phyloP scores from a whole-genome alignment of 2,113 vertebrate genomes.

The Suncus etruscus region DNA sequence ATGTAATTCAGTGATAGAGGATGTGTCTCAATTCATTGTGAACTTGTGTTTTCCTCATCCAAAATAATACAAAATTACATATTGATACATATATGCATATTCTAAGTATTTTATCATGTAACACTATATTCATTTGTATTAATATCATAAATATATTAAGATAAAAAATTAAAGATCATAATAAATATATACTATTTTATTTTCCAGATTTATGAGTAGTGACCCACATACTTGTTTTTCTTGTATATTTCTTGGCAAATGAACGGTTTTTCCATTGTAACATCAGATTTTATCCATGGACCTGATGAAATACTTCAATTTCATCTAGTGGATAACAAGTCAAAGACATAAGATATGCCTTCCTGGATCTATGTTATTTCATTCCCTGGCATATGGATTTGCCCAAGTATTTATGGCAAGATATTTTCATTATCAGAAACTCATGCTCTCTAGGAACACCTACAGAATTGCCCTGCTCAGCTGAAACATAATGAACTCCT shows the following conservation, averaged over 20 bases:
- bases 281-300: constrained; percentile 35
- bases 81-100: neutral
- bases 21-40: no score
- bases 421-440: constrained; percentile 61
- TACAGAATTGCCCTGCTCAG: constrained; percentile 66
- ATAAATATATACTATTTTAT: neutral
- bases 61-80: neutral
- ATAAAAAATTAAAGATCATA: constrained; percentile 24
- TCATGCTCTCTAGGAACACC: constrained; percentile 47
- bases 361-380: neutral
- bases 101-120: no score
- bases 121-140: constrained; percentile 25
- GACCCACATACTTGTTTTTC: no score
- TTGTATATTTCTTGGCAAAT: constrained; percentile 23
- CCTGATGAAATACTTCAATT: constrained; percentile 7
- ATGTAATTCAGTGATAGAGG: no score
- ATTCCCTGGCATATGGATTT: neutral
- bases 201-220: neutral
- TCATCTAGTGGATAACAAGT: no score
- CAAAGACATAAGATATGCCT: neutral
- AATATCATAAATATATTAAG: neutral
- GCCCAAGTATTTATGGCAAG: constrained; percentile 52
- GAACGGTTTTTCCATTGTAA: neutral
- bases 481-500: constrained; percentile 60
- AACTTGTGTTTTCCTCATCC: no score